Base-by-base conservation (phyloP, 2,888 invertebrate genomes). In the Nemotelus nigrinus region DNA sequence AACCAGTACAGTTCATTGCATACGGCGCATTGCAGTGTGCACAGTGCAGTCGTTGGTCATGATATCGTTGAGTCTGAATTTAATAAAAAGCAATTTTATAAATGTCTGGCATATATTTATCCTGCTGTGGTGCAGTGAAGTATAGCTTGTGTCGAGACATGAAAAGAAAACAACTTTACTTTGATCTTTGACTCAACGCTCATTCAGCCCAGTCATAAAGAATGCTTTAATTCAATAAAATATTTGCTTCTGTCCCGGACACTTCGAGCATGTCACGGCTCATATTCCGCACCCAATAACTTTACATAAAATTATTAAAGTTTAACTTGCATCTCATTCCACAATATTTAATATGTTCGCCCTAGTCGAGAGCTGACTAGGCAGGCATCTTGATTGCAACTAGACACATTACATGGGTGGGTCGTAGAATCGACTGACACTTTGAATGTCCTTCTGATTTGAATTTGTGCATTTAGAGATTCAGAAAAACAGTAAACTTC, bases 291-390 rank as follows among this genome's bases (percentile, higher is more conserved):
- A 74, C 63, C 60, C 74, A 63, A 74, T 74, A 74, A 74, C 3
- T 74, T 74, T 63, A 3, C 74, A 63, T 60, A 63, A 74, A 74
- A 50, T 74, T 74, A 74, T 74, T 74, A 74, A 74, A 74, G 74
- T 63, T 50, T 50, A 74, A 48, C 63, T 60, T 74, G 63, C 63
- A 63, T 74, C 48, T 63, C 63, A 39, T 48, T 60, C 48, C 4
- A 2, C 48, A 3, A 63, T 63, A 50, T 48, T 48, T 48, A 48
- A 60, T 60, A 48, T 50, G 57, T 63, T 63, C n/a, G 47, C 39
- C 60, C 44, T 55, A 43, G 70, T 70, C 43, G 70, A 55, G 55
- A 43, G 70, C 25, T 25, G 25, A 25, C 25, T 25, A 25, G 25
- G 25, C 25, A 25, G 25, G 25, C 25, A 25, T 25, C 25, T 25